Evolutionary conservation across 1,140 invertebrate genomes (phyloP).

Genomic region (Hycleus cichorii): DNA sequence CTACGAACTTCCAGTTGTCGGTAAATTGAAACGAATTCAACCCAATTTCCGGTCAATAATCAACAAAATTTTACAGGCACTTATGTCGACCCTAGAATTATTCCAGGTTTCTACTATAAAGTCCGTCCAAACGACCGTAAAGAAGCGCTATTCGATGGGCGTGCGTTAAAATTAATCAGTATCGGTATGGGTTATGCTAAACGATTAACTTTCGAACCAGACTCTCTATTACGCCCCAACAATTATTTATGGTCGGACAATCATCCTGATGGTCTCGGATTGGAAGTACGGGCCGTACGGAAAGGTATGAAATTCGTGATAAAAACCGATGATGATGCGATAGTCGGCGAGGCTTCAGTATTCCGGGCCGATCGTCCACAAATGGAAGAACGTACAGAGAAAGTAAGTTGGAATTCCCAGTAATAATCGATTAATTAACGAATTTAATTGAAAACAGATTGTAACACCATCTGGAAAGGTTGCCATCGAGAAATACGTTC

Average conservation of each 20-base stretch:
- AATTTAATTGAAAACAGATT: slow-evolving; percentile 3
- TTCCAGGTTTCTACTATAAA: slow-evolving; percentile 65
- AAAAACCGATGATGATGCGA: slow-evolving; percentile 45
- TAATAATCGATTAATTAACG: not conserved
- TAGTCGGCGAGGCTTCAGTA: slow-evolving; percentile 54
- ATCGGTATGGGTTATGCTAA: slow-evolving; percentile 72
- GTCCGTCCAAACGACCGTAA: slow-evolving; percentile 57
- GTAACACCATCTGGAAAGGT: slow-evolving; percentile 35
- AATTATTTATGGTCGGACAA: slow-evolving; percentile 77
- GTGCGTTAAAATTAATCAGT: slow-evolving; percentile 54
- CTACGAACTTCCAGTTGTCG: slow-evolving; percentile 67
- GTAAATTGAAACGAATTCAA: slow-evolving; percentile 42
- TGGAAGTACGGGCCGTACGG: slow-evolving; percentile 58
- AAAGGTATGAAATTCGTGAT: slow-evolving; percentile 59
- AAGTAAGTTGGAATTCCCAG: slow-evolving; percentile 37
- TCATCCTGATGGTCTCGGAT: slow-evolving; percentile 61
- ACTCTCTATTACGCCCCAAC: slow-evolving; percentile 55
- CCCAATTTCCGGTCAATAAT: not conserved
- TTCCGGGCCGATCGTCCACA: slow-evolving; percentile 57
- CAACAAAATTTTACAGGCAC: slow-evolving; percentile 48
- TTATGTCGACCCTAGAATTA: slow-evolving; percentile 63
- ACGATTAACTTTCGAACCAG: slow-evolving; percentile 62
- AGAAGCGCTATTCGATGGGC: slow-evolving; percentile 56
- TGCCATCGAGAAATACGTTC: slow-evolving; percentile 54
- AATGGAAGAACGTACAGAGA: slow-evolving; percentile 52